Percentiles rank a stretch among this genome's conserved stretches.
These are phyloP conservation scores for Callaeas wilsoni DNA, from an alignment of 2,113 vertebrate species.

Conservation along the genomic window DNA sequence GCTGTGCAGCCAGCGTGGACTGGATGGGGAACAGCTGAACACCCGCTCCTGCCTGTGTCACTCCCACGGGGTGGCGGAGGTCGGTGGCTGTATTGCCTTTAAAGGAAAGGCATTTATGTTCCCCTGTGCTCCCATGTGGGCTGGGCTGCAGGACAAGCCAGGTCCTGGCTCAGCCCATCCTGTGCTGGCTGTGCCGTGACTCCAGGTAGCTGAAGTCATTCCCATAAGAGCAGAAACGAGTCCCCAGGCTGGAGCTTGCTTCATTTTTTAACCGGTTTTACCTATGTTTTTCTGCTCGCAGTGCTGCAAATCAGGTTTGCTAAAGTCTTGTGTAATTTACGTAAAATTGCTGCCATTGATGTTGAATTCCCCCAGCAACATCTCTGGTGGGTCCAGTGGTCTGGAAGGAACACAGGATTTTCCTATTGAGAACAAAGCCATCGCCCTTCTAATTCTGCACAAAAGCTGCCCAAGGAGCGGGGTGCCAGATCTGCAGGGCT, in stretches of 20 bases:
- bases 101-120: constrained; percentile 31
- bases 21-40: background rate
- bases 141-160: background rate
- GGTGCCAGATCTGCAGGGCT: background rate
- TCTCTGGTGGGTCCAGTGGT: background rate
- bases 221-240: background rate
- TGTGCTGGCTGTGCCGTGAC: background rate
- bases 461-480: background rate
- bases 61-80: background rate
- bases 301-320: background rate
- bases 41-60: background rate
- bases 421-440: background rate
- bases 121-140: background rate
- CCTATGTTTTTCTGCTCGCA: background rate
- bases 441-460: background rate
- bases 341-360: background rate
- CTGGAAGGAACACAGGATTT: background rate
- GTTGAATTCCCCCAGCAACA: background rate
- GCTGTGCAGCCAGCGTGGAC: background rate
- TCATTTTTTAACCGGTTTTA: background rate
- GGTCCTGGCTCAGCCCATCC: background rate
- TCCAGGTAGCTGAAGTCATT: background rate
- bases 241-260: background rate
- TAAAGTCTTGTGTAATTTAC: background rate
- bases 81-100: background rate